Percentiles rank a stretch among this genome's conserved stretches.
phyloP scores from a whole-genome alignment of 1,140 invertebrate genomes.

The Aradophagus sp. region DNA sequence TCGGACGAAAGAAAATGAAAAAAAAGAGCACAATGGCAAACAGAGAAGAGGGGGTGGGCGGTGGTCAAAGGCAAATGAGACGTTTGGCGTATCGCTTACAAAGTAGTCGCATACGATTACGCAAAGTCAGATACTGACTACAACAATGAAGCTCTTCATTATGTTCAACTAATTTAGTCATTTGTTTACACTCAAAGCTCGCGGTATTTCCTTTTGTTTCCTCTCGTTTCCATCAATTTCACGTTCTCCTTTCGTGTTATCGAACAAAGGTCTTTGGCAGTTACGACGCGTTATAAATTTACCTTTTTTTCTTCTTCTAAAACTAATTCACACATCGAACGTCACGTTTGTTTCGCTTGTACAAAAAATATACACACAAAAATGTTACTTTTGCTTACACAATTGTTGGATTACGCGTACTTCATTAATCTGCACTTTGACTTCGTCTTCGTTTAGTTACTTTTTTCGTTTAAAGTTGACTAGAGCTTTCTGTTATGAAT shows the following conservation, averaged over 20 bases:
- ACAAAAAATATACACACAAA: constrained; percentile 50
- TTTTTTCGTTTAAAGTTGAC: constrained; percentile 30
- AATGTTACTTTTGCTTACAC: constrained; percentile 6
- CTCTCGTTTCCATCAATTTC: not conserved
- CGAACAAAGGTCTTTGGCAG: constrained; percentile 49
- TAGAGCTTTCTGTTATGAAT: constrained; percentile 30
- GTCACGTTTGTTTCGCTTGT: constrained; percentile 21
- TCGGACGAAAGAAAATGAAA: too few species aligned
- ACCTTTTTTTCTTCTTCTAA: constrained; percentile 8
- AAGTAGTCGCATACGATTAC: constrained; percentile 49
- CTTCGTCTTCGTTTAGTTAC: constrained; percentile 1
- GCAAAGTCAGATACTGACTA: constrained; percentile 59
- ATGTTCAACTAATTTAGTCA: constrained; percentile 52
- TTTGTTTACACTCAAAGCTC: constrained; percentile 29
- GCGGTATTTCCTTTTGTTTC: not conserved
- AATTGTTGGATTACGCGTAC: too few species aligned
- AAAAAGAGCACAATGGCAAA: constrained; percentile 16
- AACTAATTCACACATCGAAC: constrained; percentile 50
- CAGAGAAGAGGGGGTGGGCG: not conserved
- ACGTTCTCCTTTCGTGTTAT: constrained; percentile 16
- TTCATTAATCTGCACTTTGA: not conserved
- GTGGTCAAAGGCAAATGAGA: constrained; percentile 63
- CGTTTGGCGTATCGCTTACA: constrained; percentile 27
- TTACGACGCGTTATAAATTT: constrained; percentile 22
- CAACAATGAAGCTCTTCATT: constrained; percentile 53